Conservation (phyloP, 2,888 invertebrate species). For the Scaptomyza parva region DNA sequence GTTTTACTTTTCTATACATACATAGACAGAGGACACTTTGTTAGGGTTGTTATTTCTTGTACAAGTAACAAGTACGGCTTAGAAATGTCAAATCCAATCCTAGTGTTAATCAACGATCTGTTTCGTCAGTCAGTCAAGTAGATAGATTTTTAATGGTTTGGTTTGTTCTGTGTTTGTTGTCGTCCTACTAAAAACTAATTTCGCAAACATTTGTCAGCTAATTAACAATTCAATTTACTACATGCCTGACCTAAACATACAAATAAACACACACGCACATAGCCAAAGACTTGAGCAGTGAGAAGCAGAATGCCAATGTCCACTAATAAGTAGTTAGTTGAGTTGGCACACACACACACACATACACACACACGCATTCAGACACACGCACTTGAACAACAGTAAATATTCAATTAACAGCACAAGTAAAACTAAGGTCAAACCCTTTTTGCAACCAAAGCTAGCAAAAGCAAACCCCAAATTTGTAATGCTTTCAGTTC, state of each 20-base stretch:
- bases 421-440: constrained; percentile 53
- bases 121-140: too few species aligned
- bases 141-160: constrained; percentile 12
- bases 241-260: constrained; percentile 77
- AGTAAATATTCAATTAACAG: constrained; percentile 75
- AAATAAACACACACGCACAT: constrained; percentile 35
- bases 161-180: constrained; percentile 2
- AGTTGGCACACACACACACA: constrained; percentile 34
- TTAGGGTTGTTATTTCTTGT: not conserved
- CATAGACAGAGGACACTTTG: too few species aligned
- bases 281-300: constrained; percentile 1
- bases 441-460: constrained; percentile 61
- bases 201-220: constrained; percentile 75
- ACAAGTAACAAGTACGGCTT: not conserved
- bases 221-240: constrained; percentile 78
- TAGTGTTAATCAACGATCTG: too few species aligned
- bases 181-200: constrained; percentile 57
- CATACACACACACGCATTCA: constrained; percentile 8
- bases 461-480: not conserved
- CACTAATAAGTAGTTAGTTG: constrained; percentile 42
- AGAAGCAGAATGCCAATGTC: constrained; percentile 23
- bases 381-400: constrained; percentile 28
- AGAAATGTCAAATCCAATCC: too few species aligned
- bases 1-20: not conserved
- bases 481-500: not conserved